Evolutionary conservation across 1,140 invertebrate genomes (phyloP).

Genomic region (Notospermus geniculatus): DNA sequence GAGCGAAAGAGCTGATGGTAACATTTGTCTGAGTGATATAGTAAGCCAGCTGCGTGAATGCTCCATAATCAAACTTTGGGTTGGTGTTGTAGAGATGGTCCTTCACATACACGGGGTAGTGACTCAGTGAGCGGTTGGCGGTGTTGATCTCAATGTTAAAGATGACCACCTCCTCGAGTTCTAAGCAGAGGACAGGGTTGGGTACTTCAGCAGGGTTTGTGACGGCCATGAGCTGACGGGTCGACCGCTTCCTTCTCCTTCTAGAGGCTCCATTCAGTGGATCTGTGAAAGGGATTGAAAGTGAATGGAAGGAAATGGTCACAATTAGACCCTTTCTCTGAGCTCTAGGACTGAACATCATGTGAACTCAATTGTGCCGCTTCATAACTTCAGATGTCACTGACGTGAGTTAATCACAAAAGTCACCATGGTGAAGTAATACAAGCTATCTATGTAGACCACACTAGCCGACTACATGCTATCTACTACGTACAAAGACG

Average conservation of each 20-base stretch:
- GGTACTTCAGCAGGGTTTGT: conserved; percentile 35
- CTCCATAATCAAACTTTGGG: conserved; percentile 46
- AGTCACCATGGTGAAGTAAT: too few relatives aligned
- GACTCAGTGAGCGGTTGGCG: conserved; percentile 38
- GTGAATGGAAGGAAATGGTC: not conserved
- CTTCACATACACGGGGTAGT: conserved; percentile 48
- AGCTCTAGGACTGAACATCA: too few relatives aligned
- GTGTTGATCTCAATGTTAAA: conserved; percentile 41
- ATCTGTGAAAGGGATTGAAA: conserved; percentile 27
- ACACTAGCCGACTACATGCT: too few relatives aligned
- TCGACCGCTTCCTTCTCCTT: conserved; percentile 25
- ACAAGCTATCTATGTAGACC: too few relatives aligned
- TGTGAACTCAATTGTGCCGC: too few relatives aligned
- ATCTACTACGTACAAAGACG: too few relatives aligned
- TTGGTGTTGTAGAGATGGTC: conserved; percentile 51
- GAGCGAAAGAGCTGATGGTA: conserved; percentile 39
- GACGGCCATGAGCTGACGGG: conserved; percentile 28
- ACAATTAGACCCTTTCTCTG: conserved; percentile 32
- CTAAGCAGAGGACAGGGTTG: conserved; percentile 47
- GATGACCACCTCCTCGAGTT: conserved; percentile 41
- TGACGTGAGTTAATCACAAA: too few relatives aligned
- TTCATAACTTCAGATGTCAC: too few relatives aligned
- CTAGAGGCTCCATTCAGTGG: conserved; percentile 21
- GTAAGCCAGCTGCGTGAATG: conserved; percentile 40
- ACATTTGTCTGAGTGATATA: conserved; percentile 46